A percentile compares a stretch with the other conserved stretches of the same genome.
phyloP scores from a whole-genome alignment of 1,140 invertebrate species.

The Penaeus indicus region DNA sequence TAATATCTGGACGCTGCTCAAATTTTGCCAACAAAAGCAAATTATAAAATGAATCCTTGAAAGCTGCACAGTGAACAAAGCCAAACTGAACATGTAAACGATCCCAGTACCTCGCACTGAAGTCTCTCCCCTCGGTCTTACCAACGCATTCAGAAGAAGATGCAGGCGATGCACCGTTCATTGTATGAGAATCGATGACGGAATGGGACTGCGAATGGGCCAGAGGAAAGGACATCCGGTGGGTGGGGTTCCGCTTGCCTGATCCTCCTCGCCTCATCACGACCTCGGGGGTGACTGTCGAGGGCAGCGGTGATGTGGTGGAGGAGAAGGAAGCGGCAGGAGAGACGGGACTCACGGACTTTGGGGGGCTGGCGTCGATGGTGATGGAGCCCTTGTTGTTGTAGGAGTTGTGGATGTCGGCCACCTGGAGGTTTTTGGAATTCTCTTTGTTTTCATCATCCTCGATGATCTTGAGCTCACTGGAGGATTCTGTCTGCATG shows the following conservation, averaged over 20 bases:
- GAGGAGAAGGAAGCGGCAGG: slow-evolving; percentile 67
- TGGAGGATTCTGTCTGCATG: slow-evolving; percentile 15
- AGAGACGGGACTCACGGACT: slow-evolving; percentile 51
- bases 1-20: too few relatives aligned
- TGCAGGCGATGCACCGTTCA: slow-evolving; percentile 54
- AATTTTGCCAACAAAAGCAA: too few relatives aligned
- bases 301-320: slow-evolving; percentile 76
- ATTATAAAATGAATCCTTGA: neutral
- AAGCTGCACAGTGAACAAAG: neutral
- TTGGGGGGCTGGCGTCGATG: slow-evolving; percentile 33
- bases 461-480: slow-evolving; percentile 46
- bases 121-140: slow-evolving; percentile 20
- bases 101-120: neutral
- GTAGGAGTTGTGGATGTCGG: slow-evolving; percentile 16
- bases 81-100: too few relatives aligned
- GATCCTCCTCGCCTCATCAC: slow-evolving; percentile 74
- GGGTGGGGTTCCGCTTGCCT: slow-evolving; percentile 67
- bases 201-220: slow-evolving; percentile 69
- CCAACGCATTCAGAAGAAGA: slow-evolving; percentile 51
- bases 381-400: slow-evolving; percentile 42
- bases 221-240: slow-evolving; percentile 77
- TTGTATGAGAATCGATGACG: slow-evolving; percentile 30
- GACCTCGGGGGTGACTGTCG: slow-evolving; percentile 79
- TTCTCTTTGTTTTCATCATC: slow-evolving; percentile 54
- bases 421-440: slow-evolving; percentile 18